phyloP scores from a whole-genome alignment of 2,888 invertebrate genomes.

The Portevinia maculata region DNA sequence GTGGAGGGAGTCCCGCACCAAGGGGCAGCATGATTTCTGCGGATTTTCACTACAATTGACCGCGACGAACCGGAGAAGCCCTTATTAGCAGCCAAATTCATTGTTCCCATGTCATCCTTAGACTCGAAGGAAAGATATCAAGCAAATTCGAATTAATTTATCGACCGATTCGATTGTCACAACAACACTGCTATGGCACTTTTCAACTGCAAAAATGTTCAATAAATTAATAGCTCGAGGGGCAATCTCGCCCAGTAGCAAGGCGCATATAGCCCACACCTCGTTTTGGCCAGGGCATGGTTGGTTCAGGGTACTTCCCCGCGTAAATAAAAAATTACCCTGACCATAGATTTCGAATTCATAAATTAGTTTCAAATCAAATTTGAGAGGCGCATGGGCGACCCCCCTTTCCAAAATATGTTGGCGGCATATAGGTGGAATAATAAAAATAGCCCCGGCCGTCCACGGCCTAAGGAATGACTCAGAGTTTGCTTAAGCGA shows the following conservation, averaged over 20 bases:
- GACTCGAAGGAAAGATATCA: constrained; percentile 1
- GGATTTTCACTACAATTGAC: constrained; percentile 21
- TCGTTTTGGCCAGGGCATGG: constrained; percentile 16
- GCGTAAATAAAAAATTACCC: constrained; percentile 65
- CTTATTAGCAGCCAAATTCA: constrained; percentile 48
- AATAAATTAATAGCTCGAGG: constrained; percentile 65
- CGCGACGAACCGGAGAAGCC: constrained; percentile 30
- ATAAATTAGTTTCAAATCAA: constrained; percentile 63
- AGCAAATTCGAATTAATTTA: constrained; percentile 57
- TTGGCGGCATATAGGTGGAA: constrained; percentile 47
- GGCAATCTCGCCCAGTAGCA: constrained; percentile 40
- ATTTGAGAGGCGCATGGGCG: constrained; percentile 36
- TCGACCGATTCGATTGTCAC: constrained; percentile 66
- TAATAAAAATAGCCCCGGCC: constrained; percentile 25
- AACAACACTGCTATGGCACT: constrained; percentile 62
- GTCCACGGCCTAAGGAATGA: constrained; percentile 54
- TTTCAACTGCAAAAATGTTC: constrained; percentile 57
- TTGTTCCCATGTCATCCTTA: constrained; percentile 19
- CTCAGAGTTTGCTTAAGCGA: constrained; percentile 64
- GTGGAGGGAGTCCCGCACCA: constrained; percentile 19
- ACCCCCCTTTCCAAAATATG: constrained; percentile 55
- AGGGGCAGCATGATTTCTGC: constrained; percentile 7
- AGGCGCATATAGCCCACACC: constrained; percentile 54
- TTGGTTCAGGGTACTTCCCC: background rate
- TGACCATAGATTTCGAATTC: constrained; percentile 64